Evolutionary conservation across 2,113 vertebrate species (phyloP).

Genomic region (Mola mola): DNA sequence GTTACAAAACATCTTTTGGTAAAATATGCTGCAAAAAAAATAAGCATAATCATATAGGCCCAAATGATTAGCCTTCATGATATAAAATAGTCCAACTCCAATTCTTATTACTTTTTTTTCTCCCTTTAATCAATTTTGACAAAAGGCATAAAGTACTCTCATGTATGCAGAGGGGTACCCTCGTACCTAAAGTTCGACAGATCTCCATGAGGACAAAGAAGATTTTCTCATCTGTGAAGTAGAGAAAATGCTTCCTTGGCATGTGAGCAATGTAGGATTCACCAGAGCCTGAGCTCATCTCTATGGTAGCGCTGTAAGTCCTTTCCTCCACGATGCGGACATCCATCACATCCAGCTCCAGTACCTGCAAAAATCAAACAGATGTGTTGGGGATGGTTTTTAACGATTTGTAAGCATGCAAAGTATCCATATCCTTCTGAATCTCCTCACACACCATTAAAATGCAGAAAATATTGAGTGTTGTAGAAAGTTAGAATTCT

Average conservation of each 20-base stretch:
- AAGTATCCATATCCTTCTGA: too few relatives aligned
- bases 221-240: constrained; percentile 88
- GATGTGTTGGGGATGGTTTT: too few relatives aligned
- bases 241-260: constrained; percentile 88
- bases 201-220: constrained; percentile 85
- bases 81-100: too few relatives aligned
- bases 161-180: not conserved
- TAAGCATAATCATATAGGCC: too few relatives aligned
- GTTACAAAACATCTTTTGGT: not conserved
- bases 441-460: too few relatives aligned
- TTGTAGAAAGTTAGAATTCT: too few relatives aligned
- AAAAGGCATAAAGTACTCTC: too few relatives aligned
- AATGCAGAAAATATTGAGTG: too few relatives aligned
- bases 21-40: not conserved
- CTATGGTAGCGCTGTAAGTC: constrained; percentile 30
- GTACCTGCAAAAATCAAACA: constrained; percentile 68
- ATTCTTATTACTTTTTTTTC: too few relatives aligned
- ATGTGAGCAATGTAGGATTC: constrained; percentile 30
- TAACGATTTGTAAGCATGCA: too few relatives aligned
- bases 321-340: constrained; percentile 90
- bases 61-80: too few relatives aligned
- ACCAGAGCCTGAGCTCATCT: not conserved
- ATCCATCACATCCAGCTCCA: constrained; percentile 89
- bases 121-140: too few relatives aligned
- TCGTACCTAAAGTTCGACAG: constrained; percentile 85